phyloP scores from a whole-genome alignment of 2,888 invertebrate genomes.

The Megastigmus dorsalis region DNA sequence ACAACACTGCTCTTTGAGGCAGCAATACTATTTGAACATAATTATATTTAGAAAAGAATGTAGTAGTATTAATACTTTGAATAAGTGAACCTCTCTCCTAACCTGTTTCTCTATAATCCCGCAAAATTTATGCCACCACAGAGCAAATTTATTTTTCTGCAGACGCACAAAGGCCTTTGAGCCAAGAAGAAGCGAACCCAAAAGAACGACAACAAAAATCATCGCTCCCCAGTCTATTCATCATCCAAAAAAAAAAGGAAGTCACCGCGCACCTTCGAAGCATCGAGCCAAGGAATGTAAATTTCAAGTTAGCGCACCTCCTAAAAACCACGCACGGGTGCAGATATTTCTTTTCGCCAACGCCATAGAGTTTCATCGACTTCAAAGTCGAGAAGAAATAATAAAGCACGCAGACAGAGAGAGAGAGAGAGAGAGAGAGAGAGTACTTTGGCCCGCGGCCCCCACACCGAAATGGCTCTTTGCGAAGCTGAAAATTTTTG shows the following conservation, averaged over 20 bases:
- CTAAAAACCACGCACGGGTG: not conserved
- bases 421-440: too few species aligned
- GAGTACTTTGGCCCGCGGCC: too few species aligned
- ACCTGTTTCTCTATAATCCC: slow-evolving; percentile 9
- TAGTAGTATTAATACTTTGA: too few species aligned
- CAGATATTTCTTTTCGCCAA: slow-evolving; percentile 7
- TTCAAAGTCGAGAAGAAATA: slow-evolving; percentile 32
- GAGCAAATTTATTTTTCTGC: not conserved
- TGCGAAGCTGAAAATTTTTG: slow-evolving; percentile 53
- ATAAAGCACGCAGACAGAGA: slow-evolving; percentile 51
- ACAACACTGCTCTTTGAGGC: too few species aligned
- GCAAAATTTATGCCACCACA: slow-evolving; percentile 16
- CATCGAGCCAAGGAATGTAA: slow-evolving; percentile 18
- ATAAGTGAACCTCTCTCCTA: too few species aligned
- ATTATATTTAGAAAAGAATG: too few species aligned
- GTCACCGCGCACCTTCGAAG: not conserved
- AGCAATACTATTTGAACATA: too few species aligned
- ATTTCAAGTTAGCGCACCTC: slow-evolving; percentile 2
- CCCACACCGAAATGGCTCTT: not conserved
- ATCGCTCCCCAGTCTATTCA: not conserved
- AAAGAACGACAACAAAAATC: not conserved
- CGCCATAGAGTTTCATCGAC: slow-evolving; percentile 31
- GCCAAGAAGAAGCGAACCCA: not conserved
- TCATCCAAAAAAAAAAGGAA: too few species aligned
- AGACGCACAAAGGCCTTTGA: not conserved